A percentile compares a stretch with the other conserved stretches of the same genome.
Evolutionary conservation across 2,888 invertebrate genomes (phyloP).

Genomic region (Synanthedon vespiformis): DNA sequence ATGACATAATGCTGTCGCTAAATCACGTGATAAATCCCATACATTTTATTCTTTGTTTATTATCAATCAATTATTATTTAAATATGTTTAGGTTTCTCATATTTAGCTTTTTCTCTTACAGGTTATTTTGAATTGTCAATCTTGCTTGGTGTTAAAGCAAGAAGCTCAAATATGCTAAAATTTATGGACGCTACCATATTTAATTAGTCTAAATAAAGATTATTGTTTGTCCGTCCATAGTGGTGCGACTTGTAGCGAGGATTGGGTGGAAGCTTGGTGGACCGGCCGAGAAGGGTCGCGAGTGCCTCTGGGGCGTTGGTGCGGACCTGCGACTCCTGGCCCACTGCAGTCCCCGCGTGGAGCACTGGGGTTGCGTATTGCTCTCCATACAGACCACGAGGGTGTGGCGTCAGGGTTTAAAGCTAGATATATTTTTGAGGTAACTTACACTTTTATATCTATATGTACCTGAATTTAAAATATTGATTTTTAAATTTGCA

Average conservation of each 20-base stretch:
- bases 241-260: slow-evolving; percentile 84
- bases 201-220: too few species aligned
- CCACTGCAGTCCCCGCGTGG: slow-evolving; percentile 94
- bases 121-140: too few species aligned
- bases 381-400: slow-evolving; percentile 88
- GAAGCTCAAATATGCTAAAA: too few species aligned
- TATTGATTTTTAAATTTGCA: too few species aligned
- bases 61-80: too few species aligned
- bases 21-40: too few species aligned
- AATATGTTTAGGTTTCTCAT: too few species aligned
- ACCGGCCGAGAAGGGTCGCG: slow-evolving; percentile 85
- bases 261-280: slow-evolving; percentile 95
- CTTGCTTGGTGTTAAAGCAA: too few species aligned
- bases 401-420: slow-evolving; percentile 96
- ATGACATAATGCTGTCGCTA: too few species aligned
- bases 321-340: slow-evolving; percentile 91
- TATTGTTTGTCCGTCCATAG: slow-evolving; percentile 41
- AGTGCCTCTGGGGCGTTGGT: slow-evolving; percentile 91
- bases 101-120: too few species aligned
- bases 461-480: too few species aligned
- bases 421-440: slow-evolving; percentile 93
- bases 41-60: too few species aligned
- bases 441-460: slow-evolving; percentile 9
- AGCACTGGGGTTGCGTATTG: slow-evolving; percentile 87
- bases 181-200: background rate